Conservation (phyloP, 2,888 invertebrate genomes). For the Acanthosoma haemorrhoidale region DNA sequence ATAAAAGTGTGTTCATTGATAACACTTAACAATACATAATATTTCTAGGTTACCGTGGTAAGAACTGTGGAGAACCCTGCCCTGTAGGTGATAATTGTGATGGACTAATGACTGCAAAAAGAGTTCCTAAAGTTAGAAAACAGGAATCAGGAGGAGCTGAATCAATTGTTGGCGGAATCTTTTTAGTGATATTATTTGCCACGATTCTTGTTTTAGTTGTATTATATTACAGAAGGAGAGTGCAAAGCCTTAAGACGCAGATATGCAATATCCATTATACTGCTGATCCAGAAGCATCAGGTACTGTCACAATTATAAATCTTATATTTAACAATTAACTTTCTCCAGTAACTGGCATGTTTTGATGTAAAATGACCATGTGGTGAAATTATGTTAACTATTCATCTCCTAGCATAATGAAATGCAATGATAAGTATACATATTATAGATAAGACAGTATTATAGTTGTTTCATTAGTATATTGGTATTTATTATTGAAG, state of each 20-base stretch:
- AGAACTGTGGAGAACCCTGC: slow-evolving; percentile 66
- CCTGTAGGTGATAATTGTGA: slow-evolving; percentile 67
- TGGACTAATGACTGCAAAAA: slow-evolving; percentile 31
- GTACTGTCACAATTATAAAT: slow-evolving; percentile 48
- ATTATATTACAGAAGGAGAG: slow-evolving; percentile 74
- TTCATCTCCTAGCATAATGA: no score
- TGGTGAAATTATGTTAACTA: no score
- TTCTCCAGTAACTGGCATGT: no score
- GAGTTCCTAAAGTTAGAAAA: slow-evolving; percentile 20
- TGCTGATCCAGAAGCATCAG: slow-evolving; percentile 65
- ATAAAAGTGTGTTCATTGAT: no score
- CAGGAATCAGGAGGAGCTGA: slow-evolving; percentile 22
- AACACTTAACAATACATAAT: no score
- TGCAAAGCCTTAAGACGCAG: slow-evolving; percentile 76
- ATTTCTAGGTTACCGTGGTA: slow-evolving; percentile 64
- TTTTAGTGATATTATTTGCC: slow-evolving; percentile 54
- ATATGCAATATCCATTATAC: slow-evolving; percentile 84
- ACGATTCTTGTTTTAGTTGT: slow-evolving; percentile 49
- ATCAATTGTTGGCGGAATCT: slow-evolving; percentile 52
- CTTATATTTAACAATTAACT: no score
- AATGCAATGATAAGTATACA: no score
- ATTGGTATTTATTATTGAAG: no score
- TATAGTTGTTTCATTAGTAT: no score
- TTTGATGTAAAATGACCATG: no score
- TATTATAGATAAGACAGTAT: no score